Evolutionary conservation across 2,113 vertebrate genomes (phyloP).

Genomic region (Notarius lentiginosus): DNA sequence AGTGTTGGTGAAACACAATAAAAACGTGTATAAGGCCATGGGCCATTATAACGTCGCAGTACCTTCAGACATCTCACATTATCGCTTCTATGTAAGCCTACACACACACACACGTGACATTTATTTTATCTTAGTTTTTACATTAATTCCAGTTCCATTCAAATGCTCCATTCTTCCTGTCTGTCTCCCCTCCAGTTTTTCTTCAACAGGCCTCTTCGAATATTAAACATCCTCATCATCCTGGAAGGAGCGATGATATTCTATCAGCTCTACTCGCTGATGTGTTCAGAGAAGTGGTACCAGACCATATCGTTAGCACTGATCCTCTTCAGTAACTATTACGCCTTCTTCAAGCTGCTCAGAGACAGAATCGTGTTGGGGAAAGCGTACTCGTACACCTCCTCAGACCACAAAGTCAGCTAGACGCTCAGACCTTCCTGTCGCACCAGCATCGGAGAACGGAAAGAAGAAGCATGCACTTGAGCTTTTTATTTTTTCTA

Average conservation of each 20-base stretch:
- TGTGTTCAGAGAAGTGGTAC: conserved; percentile 97
- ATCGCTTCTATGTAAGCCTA: conserved; percentile 93
- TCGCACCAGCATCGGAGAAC: conserved; percentile 45
- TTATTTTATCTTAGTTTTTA: not conserved
- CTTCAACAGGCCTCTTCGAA: conserved; percentile 96
- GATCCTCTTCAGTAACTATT: conserved; percentile 99
- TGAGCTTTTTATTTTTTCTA: conserved; percentile 98
- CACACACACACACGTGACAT: not conserved
- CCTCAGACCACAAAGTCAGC: conserved; percentile 88
- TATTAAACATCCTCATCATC: conserved; percentile 95
- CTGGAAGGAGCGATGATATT: conserved; percentile 94
- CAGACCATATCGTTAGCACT: conserved; percentile 95
- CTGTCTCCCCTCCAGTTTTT: conserved; percentile 81
- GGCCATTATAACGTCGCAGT: conserved; percentile 97
- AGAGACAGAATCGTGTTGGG: conserved; percentile 95
- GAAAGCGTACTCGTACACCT: conserved; percentile 90
- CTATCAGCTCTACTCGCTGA: conserved; percentile 95
- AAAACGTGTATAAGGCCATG: conserved; percentile 98
- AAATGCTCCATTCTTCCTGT: not conserved
- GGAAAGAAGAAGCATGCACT: conserved; percentile 65
- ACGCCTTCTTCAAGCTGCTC: conserved; percentile 96
- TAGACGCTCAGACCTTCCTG: conserved; percentile 62
- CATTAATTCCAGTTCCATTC: not conserved
- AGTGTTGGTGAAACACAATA: conserved; percentile 95
- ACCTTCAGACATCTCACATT: conserved; percentile 96